Evolutionary conservation across 2,113 vertebrate genomes (phyloP), one percentile per base, ranked within the genome.

Genomic region (Eulemur rufifrons): DNA sequence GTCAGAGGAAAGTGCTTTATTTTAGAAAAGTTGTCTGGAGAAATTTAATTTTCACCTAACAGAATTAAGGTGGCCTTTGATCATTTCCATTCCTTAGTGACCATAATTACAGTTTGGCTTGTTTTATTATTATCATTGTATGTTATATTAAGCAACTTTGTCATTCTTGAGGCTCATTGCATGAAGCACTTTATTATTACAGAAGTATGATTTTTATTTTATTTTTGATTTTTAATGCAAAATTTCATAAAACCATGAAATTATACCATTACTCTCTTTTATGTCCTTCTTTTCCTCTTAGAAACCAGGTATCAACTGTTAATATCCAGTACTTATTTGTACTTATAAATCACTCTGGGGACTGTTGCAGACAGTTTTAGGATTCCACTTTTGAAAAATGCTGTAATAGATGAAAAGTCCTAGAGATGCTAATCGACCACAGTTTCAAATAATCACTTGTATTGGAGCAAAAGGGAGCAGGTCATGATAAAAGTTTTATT

Each of bases 51-150:
- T 45, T 45, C 37, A 42, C 8, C 68, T 82, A 69, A 59, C 25
- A 89, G 69, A 95, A 82, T 64, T 80, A 52, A 93, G 54, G 64
- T 93, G 18, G 42, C 45, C 34, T 3, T 74, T 77, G 89, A 74
- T 94, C 13, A 86, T 77, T 86, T 89, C 64, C 8, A 80, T 91
- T 91, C 50, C 61, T 91, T 83, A 93, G 61, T 93, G 74, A 89
- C 50, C 63, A 15, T 90, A 87, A 87, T 61, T 89, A 77, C 2
- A 95, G 45, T 45, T 45, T 69, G 18, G 5, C 42, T 94, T 85
- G 12, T 63, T 73, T 59, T 94, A 50, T 39, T 76, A 59, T n/a
- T 82, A 50, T 84, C 8, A 10, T 47, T 86, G 25, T 34, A 20
- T 68, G 27, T 64, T 77, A 63, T 42, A 63, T n/a, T 88, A 66